These are phyloP conservation scores for Drosophila monieri DNA, from an alignment of 2,888 invertebrate species.

Conservation along the genomic window DNA sequence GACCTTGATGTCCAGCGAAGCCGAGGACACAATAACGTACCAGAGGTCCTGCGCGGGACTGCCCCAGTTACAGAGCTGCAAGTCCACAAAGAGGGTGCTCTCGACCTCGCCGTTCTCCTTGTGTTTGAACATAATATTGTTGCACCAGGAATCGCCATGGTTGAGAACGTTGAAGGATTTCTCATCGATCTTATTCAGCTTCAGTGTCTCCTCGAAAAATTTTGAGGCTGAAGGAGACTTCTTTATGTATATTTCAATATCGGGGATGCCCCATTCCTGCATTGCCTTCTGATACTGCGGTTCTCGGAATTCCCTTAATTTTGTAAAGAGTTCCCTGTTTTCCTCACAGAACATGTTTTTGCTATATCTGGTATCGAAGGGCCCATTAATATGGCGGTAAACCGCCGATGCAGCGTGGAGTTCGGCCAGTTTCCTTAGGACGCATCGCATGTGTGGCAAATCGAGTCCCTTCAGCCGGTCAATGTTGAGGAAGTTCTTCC, in stretches of 20 bases:
- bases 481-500: constrained; percentile 62
- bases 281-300: constrained; percentile 48
- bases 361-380: constrained; percentile 49
- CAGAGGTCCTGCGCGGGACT: constrained; percentile 78
- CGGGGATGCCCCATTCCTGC: constrained; percentile 60
- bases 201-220: constrained; percentile 44
- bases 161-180: constrained; percentile 77
- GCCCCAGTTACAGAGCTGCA: constrained; percentile 78
- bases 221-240: constrained; percentile 27
- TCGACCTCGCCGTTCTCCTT: constrained; percentile 56
- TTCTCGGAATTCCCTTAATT: constrained; percentile 29
- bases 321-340: constrained; percentile 46
- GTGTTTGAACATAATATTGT: constrained; percentile 79
- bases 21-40: constrained; percentile 75
- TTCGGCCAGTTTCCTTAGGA: constrained; percentile 73
- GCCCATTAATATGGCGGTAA: constrained; percentile 59
- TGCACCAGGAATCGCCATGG: constrained; percentile 81
- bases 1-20: constrained; percentile 66
- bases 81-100: constrained; percentile 74
- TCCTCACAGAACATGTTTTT: constrained; percentile 44
- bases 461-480: constrained; percentile 78
- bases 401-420: constrained; percentile 80
- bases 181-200: constrained; percentile 51
- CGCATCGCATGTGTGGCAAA: constrained; percentile 67
- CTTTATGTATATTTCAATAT: constrained; percentile 60